Percentiles rank a stretch among this genome's conserved stretches.
phyloP scores from a whole-genome alignment of 2,888 invertebrate genomes.

The Drosophila histrio region DNA sequence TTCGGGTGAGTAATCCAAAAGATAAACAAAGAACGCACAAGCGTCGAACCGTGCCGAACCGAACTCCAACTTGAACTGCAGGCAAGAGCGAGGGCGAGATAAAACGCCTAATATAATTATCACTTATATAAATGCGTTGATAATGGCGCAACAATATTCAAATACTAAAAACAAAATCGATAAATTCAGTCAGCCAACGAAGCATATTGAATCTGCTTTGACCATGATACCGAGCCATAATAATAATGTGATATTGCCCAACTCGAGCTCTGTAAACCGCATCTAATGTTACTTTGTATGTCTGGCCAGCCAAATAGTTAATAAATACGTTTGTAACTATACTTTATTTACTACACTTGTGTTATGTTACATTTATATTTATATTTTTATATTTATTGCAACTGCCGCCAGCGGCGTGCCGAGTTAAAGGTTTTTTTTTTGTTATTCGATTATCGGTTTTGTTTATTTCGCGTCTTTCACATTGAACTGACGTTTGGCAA shows the following conservation, averaged over 20 bases:
- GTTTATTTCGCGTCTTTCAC: conserved; percentile 63
- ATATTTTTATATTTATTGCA: conserved; percentile 21
- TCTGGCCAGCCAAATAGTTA: conserved; percentile 15
- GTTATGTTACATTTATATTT: conserved; percentile 14
- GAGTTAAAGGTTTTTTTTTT: not conserved
- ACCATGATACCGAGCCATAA: conserved; percentile 5
- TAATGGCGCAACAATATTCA: conserved; percentile 77
- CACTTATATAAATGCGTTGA: conserved; percentile 75
- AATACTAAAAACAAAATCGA: conserved; percentile 70
- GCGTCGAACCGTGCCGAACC: conserved; percentile 26
- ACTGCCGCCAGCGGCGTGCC: conserved; percentile 42
- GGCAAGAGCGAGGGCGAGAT: conserved; percentile 37
- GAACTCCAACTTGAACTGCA: conserved; percentile 24
- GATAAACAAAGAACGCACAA: conserved; percentile 50
- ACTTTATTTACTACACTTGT: not conserved
- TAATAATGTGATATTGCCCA: not conserved
- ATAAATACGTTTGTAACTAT: not conserved
- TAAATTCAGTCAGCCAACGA: conserved; percentile 45
- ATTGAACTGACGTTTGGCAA: conserved; percentile 62
- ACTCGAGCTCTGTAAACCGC: not conserved
- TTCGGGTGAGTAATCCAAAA: conserved; percentile 63
- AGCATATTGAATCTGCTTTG: conserved; percentile 22
- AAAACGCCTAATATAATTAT: conserved; percentile 76
- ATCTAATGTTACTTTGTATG: conserved; percentile 8
- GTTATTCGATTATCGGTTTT: not conserved